Evolutionary conservation across 2,888 invertebrate species (phyloP), one percentile per base, ranked within the genome.

Genomic region (Tenthredo livida): DNA sequence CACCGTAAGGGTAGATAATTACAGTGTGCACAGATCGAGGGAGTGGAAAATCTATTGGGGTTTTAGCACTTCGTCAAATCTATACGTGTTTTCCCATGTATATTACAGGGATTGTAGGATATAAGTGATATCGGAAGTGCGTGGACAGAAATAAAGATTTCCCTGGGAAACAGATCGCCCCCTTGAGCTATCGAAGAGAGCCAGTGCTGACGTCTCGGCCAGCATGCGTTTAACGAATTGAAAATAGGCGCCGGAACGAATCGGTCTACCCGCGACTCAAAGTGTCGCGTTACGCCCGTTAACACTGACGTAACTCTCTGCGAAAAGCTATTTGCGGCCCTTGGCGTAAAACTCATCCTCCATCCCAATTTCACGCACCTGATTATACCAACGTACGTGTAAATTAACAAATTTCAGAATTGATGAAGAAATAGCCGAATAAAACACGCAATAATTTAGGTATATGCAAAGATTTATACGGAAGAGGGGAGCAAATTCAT

Each of bases 251-350:
- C 83, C 67, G 12, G 83, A 83, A 83, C 83, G 70, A 70, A 83
- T 83, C 83, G 70, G 67, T 80, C 83, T 43, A 65, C 58, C 40
- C 29, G 83, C 43, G 67, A 83, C 65, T 65, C 67, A 33, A 47
- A 83, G 83, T 83, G 83, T 83, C 83, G 83, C 83, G 83, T 83
- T 83, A 83, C 83, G 65, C 83, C 43, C 80, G 67, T 40, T 65
- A 65, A 67, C 70, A 65, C 83, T 83, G 83, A 83, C 83, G 83
- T 83, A 83, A 83, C 83, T 83, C 65, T 70, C 75, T 43, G 33
- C 47, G 67, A 29, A 25, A 67, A 83, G 65, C 83, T 83, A 83
- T 83, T 83, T 50, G 17, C 70, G 67, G 25, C n/a, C 70, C 83
- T 83, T 83, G 43, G n/a, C 33, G 83, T 83, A 83, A 83, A 83